These are phyloP conservation scores for Dicentrarchus labrax DNA, from an alignment of 2,113 vertebrate genomes.

Conservation along the genomic window DNA sequence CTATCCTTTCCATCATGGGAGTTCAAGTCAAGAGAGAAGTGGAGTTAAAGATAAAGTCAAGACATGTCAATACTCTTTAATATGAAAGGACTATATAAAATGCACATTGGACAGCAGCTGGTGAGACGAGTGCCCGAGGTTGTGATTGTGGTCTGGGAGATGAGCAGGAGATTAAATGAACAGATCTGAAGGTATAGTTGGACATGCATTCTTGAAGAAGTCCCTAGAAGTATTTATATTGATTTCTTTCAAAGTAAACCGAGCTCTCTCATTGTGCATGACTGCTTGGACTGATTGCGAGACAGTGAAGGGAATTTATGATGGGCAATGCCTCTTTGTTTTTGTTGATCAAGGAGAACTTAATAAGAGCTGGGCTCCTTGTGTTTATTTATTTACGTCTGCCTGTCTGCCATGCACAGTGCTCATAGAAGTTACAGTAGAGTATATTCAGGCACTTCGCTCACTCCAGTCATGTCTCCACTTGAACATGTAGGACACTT, in stretches of 20 bases:
- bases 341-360: conserved; percentile 2
- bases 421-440: background rate
- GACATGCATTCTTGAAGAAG: conserved; percentile 29
- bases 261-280: conserved; percentile 29
- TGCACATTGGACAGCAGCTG: conserved; percentile 30
- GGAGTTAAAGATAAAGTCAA: background rate
- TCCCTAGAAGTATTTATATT: conserved; percentile 53
- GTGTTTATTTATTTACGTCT: conserved; percentile 13
- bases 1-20: background rate
- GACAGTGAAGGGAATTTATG: background rate
- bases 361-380: conserved; percentile 7
- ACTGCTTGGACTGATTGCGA: conserved; percentile 31
- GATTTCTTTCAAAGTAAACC: conserved; percentile 40
- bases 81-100: conserved; percentile 15
- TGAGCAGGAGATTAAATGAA: conserved; percentile 48
- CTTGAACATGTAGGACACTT: background rate
- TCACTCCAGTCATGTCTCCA: background rate
- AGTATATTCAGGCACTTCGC: background rate
- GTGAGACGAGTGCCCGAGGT: background rate
- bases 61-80: conserved; percentile 9
- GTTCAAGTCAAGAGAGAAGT: background rate
- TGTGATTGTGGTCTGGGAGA: conserved; percentile 42
- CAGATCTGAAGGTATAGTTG: conserved; percentile 44
- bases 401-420: background rate
- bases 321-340: conserved; percentile 2